Evolutionary conservation across 2,113 vertebrate genomes (phyloP), one percentile per base, ranked within the genome.

Genomic region (Zeus faber): DNA sequence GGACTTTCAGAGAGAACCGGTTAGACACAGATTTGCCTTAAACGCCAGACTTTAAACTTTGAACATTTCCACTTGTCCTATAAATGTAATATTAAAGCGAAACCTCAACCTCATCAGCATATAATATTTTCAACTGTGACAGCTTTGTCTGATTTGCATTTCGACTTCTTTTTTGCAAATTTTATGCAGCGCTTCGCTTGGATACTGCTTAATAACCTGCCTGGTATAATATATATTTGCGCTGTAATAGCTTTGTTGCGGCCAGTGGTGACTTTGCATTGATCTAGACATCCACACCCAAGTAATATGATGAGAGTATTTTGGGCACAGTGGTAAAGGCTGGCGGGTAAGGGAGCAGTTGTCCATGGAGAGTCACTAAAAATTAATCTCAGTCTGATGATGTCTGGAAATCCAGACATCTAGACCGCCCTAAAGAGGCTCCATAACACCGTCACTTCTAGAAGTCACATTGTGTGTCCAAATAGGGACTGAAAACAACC

Each of bases 151-250:
- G 70, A 84, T 80, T 78, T 74, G 67, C 76, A 80, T 78, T 80
- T 66, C 70, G 75, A 50, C 26, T 29, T 62, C 55, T 20, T 14
- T 62, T 81, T 74, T 76, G 29, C 29, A 31, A 77, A 76, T 76
- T 85, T 83, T 57, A 76, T 72, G 74, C 77, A n/a, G n/a, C 67
- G 72, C 76, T 78, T 67, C 55, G 45, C 59, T 72, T 45, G 62
- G 70, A 65, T 59, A 6, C 16, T 3, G 6, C 16, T 54, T 65
- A 41, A 72, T 75, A 54, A 49, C 72, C 57, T 2, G 29, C 7
- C 29, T 31, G 7, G 4, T 31, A 31, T 2, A n/a, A n/a, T n/a
- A n/a, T n/a, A n/a, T 31, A 11, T 31, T 2, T 2, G 29, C 7
- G 4, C 2, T 31, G 29, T 31, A 5, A 31, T 2, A 70, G 73